Conservation (phyloP, 1,140 invertebrate genomes). For the Drosophila cardini region DNA sequence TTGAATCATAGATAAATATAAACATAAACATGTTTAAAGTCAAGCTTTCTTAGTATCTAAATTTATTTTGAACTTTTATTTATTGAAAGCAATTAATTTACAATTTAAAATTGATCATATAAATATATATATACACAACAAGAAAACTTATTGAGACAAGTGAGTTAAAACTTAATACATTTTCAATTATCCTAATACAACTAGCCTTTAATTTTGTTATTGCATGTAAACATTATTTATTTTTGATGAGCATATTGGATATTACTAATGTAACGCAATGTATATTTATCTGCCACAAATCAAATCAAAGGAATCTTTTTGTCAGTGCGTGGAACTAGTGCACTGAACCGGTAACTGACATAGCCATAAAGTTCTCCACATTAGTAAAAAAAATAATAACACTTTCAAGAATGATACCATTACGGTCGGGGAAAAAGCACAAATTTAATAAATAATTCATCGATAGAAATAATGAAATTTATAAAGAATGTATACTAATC, state of each 20-base stretch:
- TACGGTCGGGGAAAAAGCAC: background rate
- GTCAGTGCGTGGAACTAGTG: background rate
- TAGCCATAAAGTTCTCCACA: background rate
- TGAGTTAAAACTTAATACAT: background rate
- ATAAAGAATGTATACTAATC: conserved; percentile 47
- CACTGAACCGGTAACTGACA: background rate
- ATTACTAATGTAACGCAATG: background rate
- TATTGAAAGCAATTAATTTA: conserved; percentile 22
- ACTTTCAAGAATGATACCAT: background rate
- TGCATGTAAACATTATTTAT: background rate
- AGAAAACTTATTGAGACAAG: conserved; percentile 5
- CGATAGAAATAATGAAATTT: conserved; percentile 28
- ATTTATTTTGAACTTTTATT: conserved; percentile 23
- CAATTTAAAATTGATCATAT: conserved; percentile 15
- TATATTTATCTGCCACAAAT: background rate
- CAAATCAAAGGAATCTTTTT: too few species aligned
- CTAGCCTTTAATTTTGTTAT: background rate
- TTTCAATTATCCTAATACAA: background rate
- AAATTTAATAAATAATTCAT: conserved; percentile 58
- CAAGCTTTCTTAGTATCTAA: background rate
- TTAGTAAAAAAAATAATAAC: conserved; percentile 2
- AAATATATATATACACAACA: background rate
- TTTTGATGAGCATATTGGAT: background rate
- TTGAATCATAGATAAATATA: background rate
- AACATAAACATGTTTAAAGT: background rate